These are phyloP conservation scores for Sarotherodon lohbergeri DNA, from an alignment of 2,113 vertebrate species.

Conservation along the genomic window DNA sequence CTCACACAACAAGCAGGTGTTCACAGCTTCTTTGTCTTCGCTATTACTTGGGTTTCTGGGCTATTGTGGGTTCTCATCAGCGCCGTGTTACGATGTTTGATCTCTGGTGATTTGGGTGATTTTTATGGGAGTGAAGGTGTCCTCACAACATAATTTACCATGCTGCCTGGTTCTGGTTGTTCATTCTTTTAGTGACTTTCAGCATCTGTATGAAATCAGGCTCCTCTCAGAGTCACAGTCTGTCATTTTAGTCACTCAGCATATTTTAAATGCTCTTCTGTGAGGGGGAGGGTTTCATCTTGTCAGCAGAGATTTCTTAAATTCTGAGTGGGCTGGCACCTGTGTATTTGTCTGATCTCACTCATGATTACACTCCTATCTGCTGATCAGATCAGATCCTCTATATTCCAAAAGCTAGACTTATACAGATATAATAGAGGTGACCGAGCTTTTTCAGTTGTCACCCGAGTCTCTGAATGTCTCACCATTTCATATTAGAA, in stretches of 20 bases:
- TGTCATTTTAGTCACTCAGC: not conserved
- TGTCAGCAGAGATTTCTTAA: not conserved
- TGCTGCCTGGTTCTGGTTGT: too few species aligned
- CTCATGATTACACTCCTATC: not conserved
- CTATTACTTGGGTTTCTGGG: not conserved
- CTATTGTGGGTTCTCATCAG: too few species aligned
- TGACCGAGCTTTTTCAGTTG: rapidly evolving
- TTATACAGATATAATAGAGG: not conserved
- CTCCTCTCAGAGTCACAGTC: not conserved
- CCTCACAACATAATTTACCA: too few species aligned
- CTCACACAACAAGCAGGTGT: not conserved
- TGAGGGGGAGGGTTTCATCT: not conserved
- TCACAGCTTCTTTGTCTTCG: not conserved
- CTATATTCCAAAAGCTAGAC: not conserved
- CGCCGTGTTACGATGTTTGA: too few species aligned
- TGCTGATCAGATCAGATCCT: not conserved
- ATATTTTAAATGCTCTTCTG: not conserved
- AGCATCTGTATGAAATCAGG: not conserved
- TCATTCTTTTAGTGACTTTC: not conserved
- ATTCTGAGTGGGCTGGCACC: not conserved
- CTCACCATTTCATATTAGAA: not conserved
- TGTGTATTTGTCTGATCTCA: not conserved
- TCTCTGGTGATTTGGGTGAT: too few species aligned
- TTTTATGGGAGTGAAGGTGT: too few species aligned
- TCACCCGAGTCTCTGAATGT: not conserved